These are phyloP conservation scores for Thalassarche chlororhynchos DNA, from an alignment of 2,113 vertebrate species.

Conservation along the genomic window DNA sequence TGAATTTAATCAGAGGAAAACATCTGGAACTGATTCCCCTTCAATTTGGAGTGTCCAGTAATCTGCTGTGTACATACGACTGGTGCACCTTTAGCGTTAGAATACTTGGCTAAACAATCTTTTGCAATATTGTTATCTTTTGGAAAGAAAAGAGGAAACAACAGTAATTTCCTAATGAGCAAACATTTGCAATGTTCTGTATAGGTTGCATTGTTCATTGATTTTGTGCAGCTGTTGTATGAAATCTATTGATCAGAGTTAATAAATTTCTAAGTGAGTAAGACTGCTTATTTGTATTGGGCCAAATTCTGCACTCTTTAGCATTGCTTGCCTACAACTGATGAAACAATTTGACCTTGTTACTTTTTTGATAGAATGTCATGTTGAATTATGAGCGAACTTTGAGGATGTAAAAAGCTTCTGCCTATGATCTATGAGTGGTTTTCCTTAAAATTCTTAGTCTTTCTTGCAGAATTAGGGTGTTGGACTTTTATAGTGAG, in stretches of 20 bases:
- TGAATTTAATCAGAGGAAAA: slow-evolving; percentile 30
- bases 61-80: not conserved
- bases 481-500: not conserved
- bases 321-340: not conserved
- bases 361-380: not conserved
- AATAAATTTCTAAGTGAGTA: slow-evolving; percentile 25
- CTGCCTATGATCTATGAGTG: not conserved
- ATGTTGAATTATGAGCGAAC: not conserved
- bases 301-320: not conserved
- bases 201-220: not conserved
- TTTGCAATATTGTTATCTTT: slow-evolving; percentile 39
- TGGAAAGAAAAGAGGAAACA: slow-evolving; percentile 17
- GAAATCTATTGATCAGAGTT: slow-evolving; percentile 28
- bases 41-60: slow-evolving; percentile 2
- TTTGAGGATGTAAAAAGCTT: not conserved
- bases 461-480: not conserved
- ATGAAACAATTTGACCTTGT: not conserved
- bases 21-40: slow-evolving; percentile 47
- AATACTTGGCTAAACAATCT: not conserved
- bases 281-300: not conserved
- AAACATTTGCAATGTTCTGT: slow-evolving; percentile 22
- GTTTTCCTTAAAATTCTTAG: not conserved
- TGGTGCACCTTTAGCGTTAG: not conserved
- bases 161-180: slow-evolving; percentile 22
- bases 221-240: slow-evolving; percentile 34